phyloP scores from a whole-genome alignment of 2,113 vertebrate genomes.

The Myotis brandtii region DNA sequence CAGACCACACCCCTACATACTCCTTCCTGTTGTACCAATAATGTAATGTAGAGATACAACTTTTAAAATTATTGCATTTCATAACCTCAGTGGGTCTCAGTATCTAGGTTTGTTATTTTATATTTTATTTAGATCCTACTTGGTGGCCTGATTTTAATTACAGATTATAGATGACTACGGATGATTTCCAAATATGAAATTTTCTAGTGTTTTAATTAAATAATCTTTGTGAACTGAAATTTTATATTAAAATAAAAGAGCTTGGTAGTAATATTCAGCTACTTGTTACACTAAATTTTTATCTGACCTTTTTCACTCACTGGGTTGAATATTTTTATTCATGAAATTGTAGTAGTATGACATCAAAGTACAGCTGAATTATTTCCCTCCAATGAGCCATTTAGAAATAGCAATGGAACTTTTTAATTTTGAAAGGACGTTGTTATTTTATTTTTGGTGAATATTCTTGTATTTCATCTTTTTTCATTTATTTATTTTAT shows the following conservation, averaged over 20 bases:
- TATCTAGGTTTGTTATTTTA: background rate
- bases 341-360: constrained; percentile 14
- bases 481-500: background rate
- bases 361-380: constrained; percentile 13
- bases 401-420: constrained; percentile 39
- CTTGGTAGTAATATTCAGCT: constrained; percentile 74
- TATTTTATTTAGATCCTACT: background rate
- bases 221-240: background rate
- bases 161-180: background rate
- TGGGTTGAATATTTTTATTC: background rate
- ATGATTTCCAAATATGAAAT: constrained; percentile 3
- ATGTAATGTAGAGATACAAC: background rate
- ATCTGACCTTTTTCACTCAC: background rate
- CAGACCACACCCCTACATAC: background rate
- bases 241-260: background rate
- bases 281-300: constrained; percentile 45
- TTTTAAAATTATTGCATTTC: constrained; percentile 3
- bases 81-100: background rate
- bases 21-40: background rate
- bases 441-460: constrained; percentile 55
- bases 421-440: constrained; percentile 30
- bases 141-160: background rate
- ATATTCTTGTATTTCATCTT: constrained; percentile 59
- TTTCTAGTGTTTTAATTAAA: background rate
- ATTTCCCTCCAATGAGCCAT: constrained; percentile 25